Evolutionary conservation across 2,888 invertebrate genomes (phyloP).

Genomic region (Eutolmus rufibarbis): DNA sequence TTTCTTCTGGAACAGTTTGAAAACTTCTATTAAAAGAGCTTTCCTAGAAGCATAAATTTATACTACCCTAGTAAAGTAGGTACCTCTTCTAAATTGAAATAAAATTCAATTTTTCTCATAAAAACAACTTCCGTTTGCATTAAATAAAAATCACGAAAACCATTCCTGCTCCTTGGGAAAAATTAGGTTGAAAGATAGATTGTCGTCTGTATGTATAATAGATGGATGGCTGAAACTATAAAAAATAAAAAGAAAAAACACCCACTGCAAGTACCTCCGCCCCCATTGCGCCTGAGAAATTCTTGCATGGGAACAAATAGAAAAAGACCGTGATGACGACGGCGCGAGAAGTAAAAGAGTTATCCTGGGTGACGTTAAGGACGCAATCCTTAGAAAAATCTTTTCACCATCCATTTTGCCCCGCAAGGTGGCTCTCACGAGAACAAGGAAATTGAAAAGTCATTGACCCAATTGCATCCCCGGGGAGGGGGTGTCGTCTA

Average conservation of each 20-base stretch:
- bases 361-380: background rate
- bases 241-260: background rate
- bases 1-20: background rate
- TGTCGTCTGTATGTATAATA: background rate
- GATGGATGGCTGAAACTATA: background rate
- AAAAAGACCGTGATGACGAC: background rate
- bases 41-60: background rate
- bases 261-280: background rate
- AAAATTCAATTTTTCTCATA: background rate
- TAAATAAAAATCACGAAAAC: background rate
- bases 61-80: background rate
- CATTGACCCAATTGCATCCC: constrained; percentile 28
- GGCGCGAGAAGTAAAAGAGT: background rate
- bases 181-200: background rate
- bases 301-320: background rate
- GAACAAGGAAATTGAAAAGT: constrained; percentile 28
- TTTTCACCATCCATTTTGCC: background rate
- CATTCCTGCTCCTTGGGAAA: background rate
- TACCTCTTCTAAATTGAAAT: background rate
- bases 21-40: background rate
- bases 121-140: background rate
- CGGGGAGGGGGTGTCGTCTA: background rate
- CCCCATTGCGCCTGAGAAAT: background rate
- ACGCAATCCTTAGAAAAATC: background rate
- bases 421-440: background rate